Evolutionary conservation across 2,888 invertebrate genomes (phyloP).

Genomic region (Tortricodes alternella): DNA sequence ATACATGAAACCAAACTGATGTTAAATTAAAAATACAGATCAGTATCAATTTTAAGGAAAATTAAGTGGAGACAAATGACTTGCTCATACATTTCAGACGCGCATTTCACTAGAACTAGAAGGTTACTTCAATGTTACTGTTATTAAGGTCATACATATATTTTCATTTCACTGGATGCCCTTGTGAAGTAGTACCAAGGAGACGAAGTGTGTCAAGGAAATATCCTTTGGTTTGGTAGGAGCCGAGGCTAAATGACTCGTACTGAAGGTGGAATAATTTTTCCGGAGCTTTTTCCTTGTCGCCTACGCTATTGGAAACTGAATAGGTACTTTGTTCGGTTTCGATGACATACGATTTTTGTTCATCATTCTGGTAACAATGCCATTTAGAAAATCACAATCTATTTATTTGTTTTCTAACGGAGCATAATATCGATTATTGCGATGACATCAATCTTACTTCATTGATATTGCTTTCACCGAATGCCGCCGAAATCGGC

Average conservation of each 20-base stretch:
- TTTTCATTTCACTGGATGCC: slow-evolving; percentile 16
- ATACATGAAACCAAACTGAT: background rate
- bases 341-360: too few relatives aligned
- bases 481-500: too few relatives aligned
- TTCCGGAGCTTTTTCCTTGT: slow-evolving; percentile 43
- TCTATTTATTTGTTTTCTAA: background rate
- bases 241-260: slow-evolving; percentile 37
- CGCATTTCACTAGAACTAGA: background rate
- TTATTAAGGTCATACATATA: slow-evolving; percentile 17
- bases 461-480: too few relatives aligned
- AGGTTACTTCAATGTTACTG: background rate
- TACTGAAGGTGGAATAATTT: slow-evolving; percentile 27
- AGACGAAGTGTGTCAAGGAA: slow-evolving; percentile 55
- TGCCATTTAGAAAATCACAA: background rate
- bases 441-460: too few relatives aligned
- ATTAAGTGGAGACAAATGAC: too few relatives aligned
- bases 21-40: background rate
- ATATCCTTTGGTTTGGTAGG: slow-evolving; percentile 43
- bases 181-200: slow-evolving; percentile 19
- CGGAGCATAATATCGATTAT: background rate
- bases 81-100: too few relatives aligned
- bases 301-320: slow-evolving; percentile 24
- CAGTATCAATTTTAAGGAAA: too few relatives aligned
- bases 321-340: background rate
- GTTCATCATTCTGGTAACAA: too few relatives aligned